Conservation (phyloP, 2,113 vertebrate genomes). For the Tyto alba region DNA sequence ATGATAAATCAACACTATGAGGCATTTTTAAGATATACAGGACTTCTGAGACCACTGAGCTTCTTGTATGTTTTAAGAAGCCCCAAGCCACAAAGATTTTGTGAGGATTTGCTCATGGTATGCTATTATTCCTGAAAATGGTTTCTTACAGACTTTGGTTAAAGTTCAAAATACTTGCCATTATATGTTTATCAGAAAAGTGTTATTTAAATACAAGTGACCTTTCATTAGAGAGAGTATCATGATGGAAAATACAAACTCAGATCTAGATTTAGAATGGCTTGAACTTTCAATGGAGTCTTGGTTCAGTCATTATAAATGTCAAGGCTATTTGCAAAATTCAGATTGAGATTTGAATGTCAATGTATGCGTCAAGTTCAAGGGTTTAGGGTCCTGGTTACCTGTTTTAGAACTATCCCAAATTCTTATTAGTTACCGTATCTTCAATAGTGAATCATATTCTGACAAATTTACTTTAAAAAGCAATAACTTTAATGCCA, state of each 20-base stretch:
- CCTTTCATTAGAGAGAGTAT: background rate
- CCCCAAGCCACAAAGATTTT: background rate
- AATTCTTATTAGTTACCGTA: background rate
- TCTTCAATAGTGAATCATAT: background rate
- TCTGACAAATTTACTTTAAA: background rate
- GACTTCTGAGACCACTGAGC: background rate
- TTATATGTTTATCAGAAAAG: background rate
- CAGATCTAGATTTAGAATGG: background rate
- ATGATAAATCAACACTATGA: background rate
- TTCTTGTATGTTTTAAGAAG: background rate
- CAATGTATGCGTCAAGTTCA: background rate
- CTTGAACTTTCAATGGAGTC: background rate
- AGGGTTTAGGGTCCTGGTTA: background rate
- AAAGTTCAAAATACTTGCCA: background rate
- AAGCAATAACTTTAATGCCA: background rate
- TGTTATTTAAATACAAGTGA: background rate
- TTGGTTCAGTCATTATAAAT: conserved; percentile 16
- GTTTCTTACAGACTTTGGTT: background rate
- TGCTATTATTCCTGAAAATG: background rate
- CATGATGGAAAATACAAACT: background rate
- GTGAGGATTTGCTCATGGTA: background rate
- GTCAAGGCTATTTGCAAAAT: conserved; percentile 37
- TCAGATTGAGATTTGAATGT: conserved; percentile 28
- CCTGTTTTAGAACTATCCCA: background rate
- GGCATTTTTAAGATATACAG: background rate